These are phyloP conservation scores for Sphaeramia orbicularis DNA, from an alignment of 2,797 vertebrate genomes.

Conservation along the genomic window DNA sequence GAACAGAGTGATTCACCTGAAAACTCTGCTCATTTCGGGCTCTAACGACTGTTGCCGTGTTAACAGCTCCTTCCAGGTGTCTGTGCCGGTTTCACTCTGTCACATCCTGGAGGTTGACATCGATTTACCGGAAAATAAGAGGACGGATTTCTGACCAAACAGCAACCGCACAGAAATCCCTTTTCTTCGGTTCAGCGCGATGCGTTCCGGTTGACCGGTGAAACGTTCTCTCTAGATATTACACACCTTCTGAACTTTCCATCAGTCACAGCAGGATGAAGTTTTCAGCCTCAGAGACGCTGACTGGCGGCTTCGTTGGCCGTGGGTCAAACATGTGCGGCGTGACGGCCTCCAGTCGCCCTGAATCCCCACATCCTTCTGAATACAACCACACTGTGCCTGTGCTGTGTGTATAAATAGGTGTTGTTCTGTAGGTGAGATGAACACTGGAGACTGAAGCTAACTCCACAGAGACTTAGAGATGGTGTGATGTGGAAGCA, in stretches of 20 bases:
- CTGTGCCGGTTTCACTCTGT: conserved; percentile 19
- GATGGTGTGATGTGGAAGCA: no score
- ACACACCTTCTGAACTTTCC: conserved; percentile 55
- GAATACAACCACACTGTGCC: no score
- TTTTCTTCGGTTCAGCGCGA: conserved; percentile 34
- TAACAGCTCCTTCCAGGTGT: conserved; percentile 20
- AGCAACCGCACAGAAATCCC: conserved; percentile 32
- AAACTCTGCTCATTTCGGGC: conserved; percentile 23
- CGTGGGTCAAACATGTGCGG: no score
- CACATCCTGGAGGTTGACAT: conserved; percentile 37
- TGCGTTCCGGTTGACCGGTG: conserved; percentile 53
- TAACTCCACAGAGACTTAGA: no score
- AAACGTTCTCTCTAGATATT: conserved; percentile 51
- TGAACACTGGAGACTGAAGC: no score
- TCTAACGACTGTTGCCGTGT: conserved; percentile 1
- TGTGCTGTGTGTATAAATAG: no score
- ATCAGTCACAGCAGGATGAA: conserved; percentile 55
- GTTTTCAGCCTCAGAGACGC: conserved; percentile 34
- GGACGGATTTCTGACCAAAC: conserved; percentile 33
- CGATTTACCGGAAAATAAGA: conserved; percentile 50
- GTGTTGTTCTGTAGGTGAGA: no score
- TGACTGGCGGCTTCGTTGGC: no score
- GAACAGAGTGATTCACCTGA: no score
- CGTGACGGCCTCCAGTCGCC: no score
- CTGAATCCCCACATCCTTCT: no score